phyloP scores from a whole-genome alignment of 1,140 invertebrate species.

The Temnothorax nylanderi region DNA sequence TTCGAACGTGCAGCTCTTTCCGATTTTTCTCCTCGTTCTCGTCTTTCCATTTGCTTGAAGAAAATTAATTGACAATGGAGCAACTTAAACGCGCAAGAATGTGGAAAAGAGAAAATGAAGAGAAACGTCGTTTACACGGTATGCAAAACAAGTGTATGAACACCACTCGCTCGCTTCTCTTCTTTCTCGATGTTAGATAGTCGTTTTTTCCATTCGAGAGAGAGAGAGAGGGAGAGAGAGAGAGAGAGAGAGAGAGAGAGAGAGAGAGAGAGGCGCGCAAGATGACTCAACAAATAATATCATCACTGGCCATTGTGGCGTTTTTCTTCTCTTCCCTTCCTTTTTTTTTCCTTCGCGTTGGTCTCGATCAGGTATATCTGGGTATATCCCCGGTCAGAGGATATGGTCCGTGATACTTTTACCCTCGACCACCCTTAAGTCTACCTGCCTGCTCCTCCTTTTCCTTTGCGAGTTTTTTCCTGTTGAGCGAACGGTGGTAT shows the following conservation, averaged over 20 bases:
- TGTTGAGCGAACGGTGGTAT: conserved; percentile 8
- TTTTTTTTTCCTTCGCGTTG: background rate
- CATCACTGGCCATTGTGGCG: conserved; percentile 42
- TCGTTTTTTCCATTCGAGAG: background rate
- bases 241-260: background rate
- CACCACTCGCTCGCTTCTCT: background rate
- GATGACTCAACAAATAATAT: conserved; percentile 59
- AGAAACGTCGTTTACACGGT: background rate
- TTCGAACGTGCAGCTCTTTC: background rate
- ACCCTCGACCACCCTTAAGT: conserved; percentile 24
- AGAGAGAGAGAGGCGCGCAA: background rate
- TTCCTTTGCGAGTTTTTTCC: conserved; percentile 37
- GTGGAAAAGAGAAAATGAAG: background rate
- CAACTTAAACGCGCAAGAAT: background rate
- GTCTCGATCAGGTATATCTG: conserved; percentile 24
- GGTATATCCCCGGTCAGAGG: conserved; percentile 4
- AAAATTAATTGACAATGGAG: conserved; percentile 58
- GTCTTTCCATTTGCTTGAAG: background rate
- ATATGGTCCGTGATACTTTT: conserved; percentile 15
- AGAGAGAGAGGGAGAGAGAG: background rate
- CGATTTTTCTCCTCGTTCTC: background rate
- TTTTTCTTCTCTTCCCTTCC: background rate
- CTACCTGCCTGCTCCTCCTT: background rate
- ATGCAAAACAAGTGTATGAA: conserved; percentile 37
- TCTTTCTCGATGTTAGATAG: background rate